Base-by-base conservation (phyloP, 2,113 vertebrate genomes). In the Trematomus loennbergii region DNA sequence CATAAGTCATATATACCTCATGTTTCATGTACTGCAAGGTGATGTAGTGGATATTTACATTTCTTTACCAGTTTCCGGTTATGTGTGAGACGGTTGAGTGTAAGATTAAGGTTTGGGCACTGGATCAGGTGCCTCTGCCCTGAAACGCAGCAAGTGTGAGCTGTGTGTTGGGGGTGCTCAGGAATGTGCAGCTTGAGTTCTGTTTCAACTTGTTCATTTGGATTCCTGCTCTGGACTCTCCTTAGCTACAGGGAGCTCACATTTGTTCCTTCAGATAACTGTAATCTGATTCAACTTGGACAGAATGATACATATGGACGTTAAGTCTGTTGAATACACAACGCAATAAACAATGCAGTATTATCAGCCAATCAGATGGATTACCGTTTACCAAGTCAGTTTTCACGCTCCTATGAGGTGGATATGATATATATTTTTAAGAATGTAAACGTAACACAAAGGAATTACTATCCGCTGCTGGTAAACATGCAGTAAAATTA, bases 161-260 rank as follows among this genome's bases (percentile, higher is more conserved):
- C n/a, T 17, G 0, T 59, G 20, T 68, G 20, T 67, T 48, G n/a
- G 43, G 25, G 57, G 17, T 43, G 48, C 49, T 45, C 83, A 87
- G 89, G 88, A 91, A 92, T 92, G 89, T 75, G 52, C 4, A 52
- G 20, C 1, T 13, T 17, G n/a, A 43, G 85, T 15, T 83, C 57
- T 88, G 92, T 92, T 85, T 67, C 59, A 82, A 93, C 90, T 86
- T 89, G 88, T 84, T 82, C 17, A 5, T 16, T 60, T 78, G 48
- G 61, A 73, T 79, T 83, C 70, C 60, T 73, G 73, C 67, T 57
- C 40, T 25, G 11, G 1, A 69, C 48, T 13, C 1, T 68, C 48
- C 10, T 52, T 20, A 54, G 46, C 62, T 61, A 69, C 55, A 62
- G 0, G 61, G 5, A 65, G 0, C 29, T 48, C 12, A 55, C 18